These are phyloP conservation scores for Elephas maximus DNA, from an alignment of 2,113 vertebrate genomes.

Conservation along the genomic window DNA sequence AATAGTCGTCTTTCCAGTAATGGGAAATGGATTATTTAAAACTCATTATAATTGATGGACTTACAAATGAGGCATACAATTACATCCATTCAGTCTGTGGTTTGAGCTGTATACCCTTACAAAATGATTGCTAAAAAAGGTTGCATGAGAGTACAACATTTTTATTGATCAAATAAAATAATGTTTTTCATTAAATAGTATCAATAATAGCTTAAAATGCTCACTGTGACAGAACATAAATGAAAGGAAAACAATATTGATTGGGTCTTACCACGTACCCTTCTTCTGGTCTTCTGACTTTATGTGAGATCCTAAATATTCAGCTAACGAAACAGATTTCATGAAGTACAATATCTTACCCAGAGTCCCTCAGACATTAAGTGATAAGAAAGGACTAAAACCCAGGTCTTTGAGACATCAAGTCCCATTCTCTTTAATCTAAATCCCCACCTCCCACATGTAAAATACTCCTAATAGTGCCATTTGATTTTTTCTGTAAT, in stretches of 20 bases:
- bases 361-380: not conserved
- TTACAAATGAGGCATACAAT: not conserved
- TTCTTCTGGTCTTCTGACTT: not conserved
- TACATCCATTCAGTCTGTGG: not conserved
- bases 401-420: not conserved
- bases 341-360: not conserved
- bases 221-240: not conserved
- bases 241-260: not conserved
- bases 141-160: not conserved
- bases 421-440: not conserved
- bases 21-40: slow-evolving; percentile 33
- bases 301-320: not conserved
- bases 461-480: not conserved
- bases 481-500: not conserved
- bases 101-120: not conserved
- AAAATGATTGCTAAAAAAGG: not conserved
- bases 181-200: not conserved
- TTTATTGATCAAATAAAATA: not conserved
- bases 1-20: not conserved
- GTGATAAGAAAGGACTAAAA: not conserved
- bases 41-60: not conserved
- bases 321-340: not conserved
- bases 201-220: not conserved
- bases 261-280: not conserved
- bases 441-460: fast-evolving